Evolutionary conservation across 2,888 invertebrate genomes (phyloP).

Genomic region (Callinectes sapidus): DNA sequence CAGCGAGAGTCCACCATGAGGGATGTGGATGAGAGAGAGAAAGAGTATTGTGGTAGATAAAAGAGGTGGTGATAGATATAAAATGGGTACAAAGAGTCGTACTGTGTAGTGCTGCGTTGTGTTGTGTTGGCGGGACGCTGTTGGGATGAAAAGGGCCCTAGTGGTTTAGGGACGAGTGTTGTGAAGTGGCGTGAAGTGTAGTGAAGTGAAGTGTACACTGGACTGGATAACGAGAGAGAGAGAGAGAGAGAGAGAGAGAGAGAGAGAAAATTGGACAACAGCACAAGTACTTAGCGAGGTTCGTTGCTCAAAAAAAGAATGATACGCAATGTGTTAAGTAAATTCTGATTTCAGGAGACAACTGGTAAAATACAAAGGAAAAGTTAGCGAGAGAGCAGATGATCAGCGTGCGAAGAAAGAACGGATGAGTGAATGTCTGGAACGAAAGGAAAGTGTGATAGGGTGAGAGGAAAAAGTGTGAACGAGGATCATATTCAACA

Average conservation of each 20-base stretch:
- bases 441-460: not conserved
- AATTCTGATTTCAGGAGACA: not conserved
- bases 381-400: not conserved
- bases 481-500: not conserved
- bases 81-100: not conserved
- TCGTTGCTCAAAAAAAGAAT: not conserved
- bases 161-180: not conserved
- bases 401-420: not conserved
- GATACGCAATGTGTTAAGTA: not conserved
- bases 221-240: not conserved
- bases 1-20: not conserved
- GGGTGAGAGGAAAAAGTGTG: not conserved
- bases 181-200: not conserved
- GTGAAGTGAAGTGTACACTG: not conserved
- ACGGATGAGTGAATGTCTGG: not conserved
- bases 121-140: not conserved
- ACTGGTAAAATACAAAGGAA: not conserved
- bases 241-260: not conserved
- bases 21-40: not conserved
- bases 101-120: not conserved
- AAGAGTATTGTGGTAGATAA: not conserved
- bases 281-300: not conserved
- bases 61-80: not conserved
- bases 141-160: not conserved
- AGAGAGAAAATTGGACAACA: not conserved